Evolutionary conservation across 2,113 vertebrate species (phyloP), one percentile per base, ranked within the genome.

Genomic region (Mesembrinibis cayennensis): DNA sequence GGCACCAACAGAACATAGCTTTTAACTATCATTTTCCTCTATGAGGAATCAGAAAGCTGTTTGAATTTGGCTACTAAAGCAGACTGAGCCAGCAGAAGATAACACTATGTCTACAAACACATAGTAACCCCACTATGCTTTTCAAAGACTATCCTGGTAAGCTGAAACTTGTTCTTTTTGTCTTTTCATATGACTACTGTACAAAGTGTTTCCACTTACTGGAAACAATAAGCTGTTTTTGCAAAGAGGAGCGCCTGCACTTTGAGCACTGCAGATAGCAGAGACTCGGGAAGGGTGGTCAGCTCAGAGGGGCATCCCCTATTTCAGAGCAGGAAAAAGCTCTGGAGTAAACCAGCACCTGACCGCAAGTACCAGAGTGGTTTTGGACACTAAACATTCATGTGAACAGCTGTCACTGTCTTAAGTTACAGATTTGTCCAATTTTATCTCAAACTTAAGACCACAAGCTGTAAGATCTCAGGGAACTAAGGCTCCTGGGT

Each of bases 381-480:
- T 87, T 96, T 77, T 49, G 38, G 74, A 95, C 85, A 82, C 92
- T 91, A 72, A 90, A 93, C 82, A 73, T 80, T 87, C 73, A 76
- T 0, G 6, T 32, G 25, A 89, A 94, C 79, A 91, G 89, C 93
- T 88, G 93, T 73, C 69, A 61, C 36, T 29, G 80, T 92, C 96
- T 95, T 90, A 89, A 97, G 79, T 95, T 85, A 92, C 82, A 92
- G 79, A 80, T 83, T 73, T 49, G 34, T 95, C 76, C 78, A 89
- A 77, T 96, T 90, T 95, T 86, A 90, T 86, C 86, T 95, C 67
- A 62, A 92, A 94, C 93, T 93, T 93, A 91, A 95, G 93, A 93
- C 78, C 42, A 82, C 82, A 84, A 90, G 79, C 89, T 82, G 44
- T 27, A 82, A 93, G 71, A 77, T 67, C 85, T 53, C 2, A 50